Conservation (phyloP, 2,888 invertebrate genomes). For the Isotomurus palustris region DNA sequence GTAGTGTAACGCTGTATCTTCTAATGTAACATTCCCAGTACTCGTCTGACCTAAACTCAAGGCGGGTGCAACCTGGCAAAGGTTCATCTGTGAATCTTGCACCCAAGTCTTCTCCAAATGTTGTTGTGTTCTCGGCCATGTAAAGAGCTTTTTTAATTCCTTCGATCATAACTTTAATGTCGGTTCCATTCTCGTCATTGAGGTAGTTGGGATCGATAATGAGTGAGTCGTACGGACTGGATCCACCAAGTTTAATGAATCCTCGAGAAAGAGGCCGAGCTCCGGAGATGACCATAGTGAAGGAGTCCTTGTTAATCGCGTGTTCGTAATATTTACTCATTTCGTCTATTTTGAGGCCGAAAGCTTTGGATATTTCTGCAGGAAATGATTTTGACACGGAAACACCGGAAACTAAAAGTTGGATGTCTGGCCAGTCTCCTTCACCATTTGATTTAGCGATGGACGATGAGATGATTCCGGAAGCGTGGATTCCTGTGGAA, state of each 20-base stretch:
- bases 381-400: conserved; percentile 20
- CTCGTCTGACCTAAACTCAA: conserved; percentile 22
- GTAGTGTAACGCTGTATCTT: conserved; percentile 31
- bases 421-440: conserved; percentile 42
- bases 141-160: conserved; percentile 28
- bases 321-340: conserved; percentile 29
- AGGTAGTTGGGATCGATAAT: conserved; percentile 42
- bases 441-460: conserved; percentile 36
- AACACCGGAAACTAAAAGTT: conserved; percentile 16
- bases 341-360: conserved; percentile 33
- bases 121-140: conserved; percentile 33
- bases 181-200: conserved; percentile 20
- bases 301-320: conserved; percentile 28
- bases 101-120: conserved; percentile 17
- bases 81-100: conserved; percentile 27
- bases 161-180: conserved; percentile 36
- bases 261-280: conserved; percentile 1
- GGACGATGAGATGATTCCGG: conserved; percentile 28
- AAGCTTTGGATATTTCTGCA: conserved; percentile 23
- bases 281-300: neutral
- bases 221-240: conserved; percentile 30
- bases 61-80: conserved; percentile 37
- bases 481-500: conserved; percentile 19
- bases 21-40: conserved; percentile 41
- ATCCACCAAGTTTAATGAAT: conserved; percentile 25